Percentiles rank a stretch among this genome's conserved stretches.
Evolutionary conservation across 2,797 vertebrate genomes (phyloP).

Genomic region (Micrastur ruficollis): DNA sequence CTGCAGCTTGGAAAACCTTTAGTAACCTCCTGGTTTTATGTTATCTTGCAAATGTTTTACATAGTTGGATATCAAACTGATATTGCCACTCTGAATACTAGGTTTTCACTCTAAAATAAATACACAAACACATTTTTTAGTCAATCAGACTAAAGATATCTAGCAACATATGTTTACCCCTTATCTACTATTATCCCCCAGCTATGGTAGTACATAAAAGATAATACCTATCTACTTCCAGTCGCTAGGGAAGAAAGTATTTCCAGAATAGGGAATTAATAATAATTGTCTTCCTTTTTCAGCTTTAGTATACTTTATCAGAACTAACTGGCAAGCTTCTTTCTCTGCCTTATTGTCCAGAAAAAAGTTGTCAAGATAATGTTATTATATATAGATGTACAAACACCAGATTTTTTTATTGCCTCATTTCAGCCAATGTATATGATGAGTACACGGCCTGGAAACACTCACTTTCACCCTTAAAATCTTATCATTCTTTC

Average conservation of each 20-base stretch:
- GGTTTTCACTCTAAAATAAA: not conserved
- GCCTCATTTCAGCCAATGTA: not conserved
- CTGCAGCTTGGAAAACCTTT: not conserved
- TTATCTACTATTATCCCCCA: not conserved
- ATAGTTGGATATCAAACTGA: not conserved
- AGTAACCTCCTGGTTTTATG: not conserved
- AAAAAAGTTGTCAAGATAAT: not conserved
- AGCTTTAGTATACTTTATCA: not conserved
- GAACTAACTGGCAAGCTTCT: not conserved
- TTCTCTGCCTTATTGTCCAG: not conserved
- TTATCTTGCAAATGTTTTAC: not conserved
- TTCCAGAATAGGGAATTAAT: not conserved
- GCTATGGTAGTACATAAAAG: not conserved
- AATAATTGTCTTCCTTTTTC: not conserved
- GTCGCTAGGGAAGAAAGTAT: not conserved
- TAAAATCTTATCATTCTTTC: constrained; percentile 22
- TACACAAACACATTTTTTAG: not conserved
- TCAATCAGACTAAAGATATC: not conserved
- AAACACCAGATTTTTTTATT: not conserved
- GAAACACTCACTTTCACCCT: constrained; percentile 21
- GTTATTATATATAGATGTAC: not conserved
- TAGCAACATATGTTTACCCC: not conserved
- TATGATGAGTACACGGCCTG: not conserved
- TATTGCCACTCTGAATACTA: not conserved
- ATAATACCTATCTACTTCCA: not conserved